A percentile compares a stretch with the other conserved stretches of the same genome.
These are phyloP conservation scores for Sebastes minor DNA, from an alignment of 2,797 vertebrate species.

Conservation along the genomic window DNA sequence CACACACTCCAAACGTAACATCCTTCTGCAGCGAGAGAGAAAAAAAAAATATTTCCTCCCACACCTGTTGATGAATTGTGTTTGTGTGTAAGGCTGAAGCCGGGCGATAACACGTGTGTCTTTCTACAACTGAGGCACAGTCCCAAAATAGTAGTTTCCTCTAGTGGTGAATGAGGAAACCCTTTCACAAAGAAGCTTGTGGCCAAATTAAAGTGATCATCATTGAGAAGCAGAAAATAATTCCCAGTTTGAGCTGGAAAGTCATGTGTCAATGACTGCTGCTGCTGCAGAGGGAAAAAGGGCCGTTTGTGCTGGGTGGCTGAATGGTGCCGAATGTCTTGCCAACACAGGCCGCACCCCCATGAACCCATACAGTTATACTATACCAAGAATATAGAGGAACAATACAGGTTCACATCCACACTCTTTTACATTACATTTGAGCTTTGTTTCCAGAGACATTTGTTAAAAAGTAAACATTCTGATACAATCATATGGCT, in stretches of 20 bases:
- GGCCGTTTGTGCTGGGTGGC: slow-evolving; percentile 40
- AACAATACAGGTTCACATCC: not conserved
- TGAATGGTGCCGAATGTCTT: slow-evolving; percentile 35
- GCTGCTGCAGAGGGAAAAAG: slow-evolving; percentile 8
- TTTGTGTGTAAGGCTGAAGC: slow-evolving; percentile 50
- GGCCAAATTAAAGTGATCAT: slow-evolving; percentile 60
- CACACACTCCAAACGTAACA: slow-evolving; percentile 66
- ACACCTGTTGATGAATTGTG: slow-evolving; percentile 79
- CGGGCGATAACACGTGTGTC: slow-evolving; percentile 49
- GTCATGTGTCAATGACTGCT: slow-evolving; percentile 55
- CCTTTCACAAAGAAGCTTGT: slow-evolving; percentile 53
- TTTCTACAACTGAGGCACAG: slow-evolving; percentile 46
- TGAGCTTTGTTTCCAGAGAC: not conserved
- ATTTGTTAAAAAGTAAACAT: not conserved
- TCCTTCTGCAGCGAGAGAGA: slow-evolving; percentile 48
- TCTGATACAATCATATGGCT: not conserved
- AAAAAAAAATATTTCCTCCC: slow-evolving; percentile 50
- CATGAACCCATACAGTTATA: slow-evolving; percentile 19
- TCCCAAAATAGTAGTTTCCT: slow-evolving; percentile 54
- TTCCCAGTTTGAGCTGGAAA: slow-evolving; percentile 57
- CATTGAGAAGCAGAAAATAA: slow-evolving; percentile 57
- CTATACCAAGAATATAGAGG: not conserved
- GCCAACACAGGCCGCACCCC: slow-evolving; percentile 9
- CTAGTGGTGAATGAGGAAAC: slow-evolving; percentile 56
- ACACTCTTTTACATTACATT: not conserved